These are phyloP conservation scores for Autographa gamma DNA, from an alignment of 2,888 invertebrate genomes.

Conservation along the genomic window DNA sequence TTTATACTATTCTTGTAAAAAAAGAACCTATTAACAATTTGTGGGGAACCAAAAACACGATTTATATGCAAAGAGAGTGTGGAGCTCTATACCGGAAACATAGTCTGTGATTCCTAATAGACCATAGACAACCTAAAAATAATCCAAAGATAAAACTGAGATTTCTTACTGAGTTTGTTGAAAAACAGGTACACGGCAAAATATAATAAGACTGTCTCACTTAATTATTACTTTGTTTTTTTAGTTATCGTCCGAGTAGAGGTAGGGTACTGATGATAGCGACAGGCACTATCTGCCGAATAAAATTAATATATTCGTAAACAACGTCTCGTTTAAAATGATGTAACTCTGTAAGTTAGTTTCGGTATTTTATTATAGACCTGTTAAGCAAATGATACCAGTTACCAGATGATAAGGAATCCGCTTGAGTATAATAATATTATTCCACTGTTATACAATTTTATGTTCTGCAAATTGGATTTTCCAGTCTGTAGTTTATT, in stretches of 20 bases:
- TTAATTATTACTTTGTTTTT: neutral
- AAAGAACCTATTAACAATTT: neutral
- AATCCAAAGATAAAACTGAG: neutral
- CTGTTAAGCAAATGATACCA: neutral
- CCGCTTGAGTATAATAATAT: neutral
- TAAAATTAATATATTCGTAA: conserved; percentile 1
- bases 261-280: neutral
- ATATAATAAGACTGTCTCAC: no score
- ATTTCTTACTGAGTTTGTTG: neutral
- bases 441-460: conserved; percentile 9
- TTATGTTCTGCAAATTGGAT: conserved; percentile 24
- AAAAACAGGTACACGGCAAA: neutral
- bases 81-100: no score
- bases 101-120: no score
- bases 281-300: neutral
- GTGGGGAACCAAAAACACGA: neutral
- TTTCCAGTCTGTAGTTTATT: conserved; percentile 22
- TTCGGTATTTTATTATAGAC: neutral
- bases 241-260: neutral
- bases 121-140: no score
- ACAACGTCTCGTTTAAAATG: neutral
- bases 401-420: conserved; percentile 1
- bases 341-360: neutral
- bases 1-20: neutral
- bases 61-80: no score